A percentile compares a stretch with the other conserved stretches of the same genome.
Evolutionary conservation across 2,113 vertebrate genomes (phyloP).

Genomic region (Sinocyclocheilus anshuiensis): DNA sequence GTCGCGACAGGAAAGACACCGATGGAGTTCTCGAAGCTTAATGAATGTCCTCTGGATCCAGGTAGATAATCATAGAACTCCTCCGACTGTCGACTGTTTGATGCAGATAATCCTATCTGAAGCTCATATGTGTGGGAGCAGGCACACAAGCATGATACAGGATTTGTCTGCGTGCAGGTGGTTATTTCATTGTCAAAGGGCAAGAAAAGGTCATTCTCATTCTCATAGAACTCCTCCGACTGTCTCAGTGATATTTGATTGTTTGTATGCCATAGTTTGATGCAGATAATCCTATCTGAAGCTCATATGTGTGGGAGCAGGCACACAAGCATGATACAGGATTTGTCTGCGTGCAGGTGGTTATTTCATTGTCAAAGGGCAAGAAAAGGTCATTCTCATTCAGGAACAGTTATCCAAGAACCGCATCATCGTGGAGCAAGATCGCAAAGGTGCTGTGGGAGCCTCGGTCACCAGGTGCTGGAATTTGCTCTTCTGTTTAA

Average conservation of each 20-base stretch:
- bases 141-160: background rate
- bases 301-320: background rate
- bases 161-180: conserved; percentile 74
- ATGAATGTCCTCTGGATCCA: conserved; percentile 96
- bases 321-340: background rate
- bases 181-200: conserved; percentile 98
- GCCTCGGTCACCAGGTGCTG: conserved; percentile 95
- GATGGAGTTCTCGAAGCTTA: conserved; percentile 94
- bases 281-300: background rate
- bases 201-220: conserved; percentile 98
- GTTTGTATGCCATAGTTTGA: background rate
- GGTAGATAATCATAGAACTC: conserved; percentile 68
- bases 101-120: background rate
- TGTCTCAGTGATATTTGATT: background rate
- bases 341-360: conserved; percentile 77
- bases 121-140: background rate
- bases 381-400: conserved; percentile 98
- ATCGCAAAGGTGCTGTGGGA: conserved; percentile 92
- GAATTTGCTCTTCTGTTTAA: background rate
- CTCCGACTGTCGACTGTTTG: background rate
- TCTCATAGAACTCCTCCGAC: conserved; percentile 64
- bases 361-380: conserved; percentile 98
- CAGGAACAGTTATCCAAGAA: conserved; percentile 99
- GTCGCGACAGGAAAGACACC: conserved; percentile 94
- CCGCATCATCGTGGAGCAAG: conserved; percentile 97